Evolutionary conservation across 1,140 invertebrate species (phyloP).

Genomic region (Popillia japonica): DNA sequence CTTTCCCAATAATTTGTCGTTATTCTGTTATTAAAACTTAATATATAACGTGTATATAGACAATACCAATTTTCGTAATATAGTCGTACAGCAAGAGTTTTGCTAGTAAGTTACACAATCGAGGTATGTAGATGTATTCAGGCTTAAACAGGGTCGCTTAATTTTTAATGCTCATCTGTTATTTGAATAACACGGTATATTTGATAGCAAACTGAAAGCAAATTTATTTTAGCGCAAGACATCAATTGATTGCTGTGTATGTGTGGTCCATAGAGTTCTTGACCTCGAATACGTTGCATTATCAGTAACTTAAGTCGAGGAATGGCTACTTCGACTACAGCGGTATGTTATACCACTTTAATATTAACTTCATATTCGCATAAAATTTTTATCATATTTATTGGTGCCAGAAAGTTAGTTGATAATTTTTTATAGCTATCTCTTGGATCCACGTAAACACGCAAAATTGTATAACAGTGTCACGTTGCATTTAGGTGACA

Average conservation of each 20-base stretch:
- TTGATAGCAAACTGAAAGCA: constrained; percentile 22
- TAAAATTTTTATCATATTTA: background rate
- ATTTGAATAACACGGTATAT: constrained; percentile 19
- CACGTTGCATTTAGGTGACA: too few species aligned
- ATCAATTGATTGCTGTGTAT: background rate
- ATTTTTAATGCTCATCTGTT: constrained; percentile 2
- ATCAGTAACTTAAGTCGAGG: constrained; percentile 1
- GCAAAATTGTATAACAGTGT: too few species aligned
- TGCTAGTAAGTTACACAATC: too few species aligned
- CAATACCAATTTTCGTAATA: too few species aligned
- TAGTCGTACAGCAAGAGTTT: too few species aligned
- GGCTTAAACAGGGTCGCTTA: too few species aligned
- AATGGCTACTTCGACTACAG: background rate
- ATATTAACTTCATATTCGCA: background rate
- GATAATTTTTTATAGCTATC: background rate
- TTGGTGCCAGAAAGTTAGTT: background rate
- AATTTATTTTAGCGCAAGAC: constrained; percentile 17
- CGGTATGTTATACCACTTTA: background rate
- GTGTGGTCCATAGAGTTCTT: constrained; percentile 16
- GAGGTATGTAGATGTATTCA: too few species aligned
- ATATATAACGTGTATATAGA: too few species aligned
- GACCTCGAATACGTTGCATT: constrained; percentile 29
- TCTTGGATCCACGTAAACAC: background rate
- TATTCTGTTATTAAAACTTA: too few species aligned
- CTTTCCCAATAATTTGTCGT: too few species aligned